Evolutionary conservation across 2,113 vertebrate genomes (phyloP).

Genomic region (Oceanodroma tethys): DNA sequence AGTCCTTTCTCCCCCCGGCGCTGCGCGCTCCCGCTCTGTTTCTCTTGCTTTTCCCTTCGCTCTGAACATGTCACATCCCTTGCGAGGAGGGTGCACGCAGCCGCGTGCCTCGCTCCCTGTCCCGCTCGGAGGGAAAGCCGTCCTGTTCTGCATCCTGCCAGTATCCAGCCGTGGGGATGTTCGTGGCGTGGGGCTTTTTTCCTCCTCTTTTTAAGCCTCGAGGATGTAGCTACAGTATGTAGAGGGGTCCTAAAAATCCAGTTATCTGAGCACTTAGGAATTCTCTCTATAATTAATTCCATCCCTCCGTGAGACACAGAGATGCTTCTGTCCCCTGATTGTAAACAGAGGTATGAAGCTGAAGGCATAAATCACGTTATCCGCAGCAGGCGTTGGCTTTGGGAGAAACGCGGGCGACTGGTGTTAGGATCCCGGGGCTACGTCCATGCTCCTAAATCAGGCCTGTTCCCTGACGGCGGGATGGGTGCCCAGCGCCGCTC

Average conservation of each 20-base stretch:
- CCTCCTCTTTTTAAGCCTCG: not conserved
- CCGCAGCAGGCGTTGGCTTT: not conserved
- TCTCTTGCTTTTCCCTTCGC: not conserved
- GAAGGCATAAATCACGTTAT: not conserved
- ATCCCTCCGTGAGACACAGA: not conserved
- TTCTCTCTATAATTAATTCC: not conserved
- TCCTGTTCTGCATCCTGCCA: not conserved
- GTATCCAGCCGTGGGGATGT: not conserved
- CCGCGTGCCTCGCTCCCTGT: accelerated
- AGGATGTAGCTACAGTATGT: not conserved
- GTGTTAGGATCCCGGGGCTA: not conserved
- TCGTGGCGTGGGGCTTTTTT: not conserved
- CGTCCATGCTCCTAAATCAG: not conserved
- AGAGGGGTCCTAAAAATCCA: not conserved
- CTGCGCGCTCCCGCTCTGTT: not conserved
- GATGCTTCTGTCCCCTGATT: not conserved
- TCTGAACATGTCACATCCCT: not conserved
- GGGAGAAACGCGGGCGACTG: accelerated
- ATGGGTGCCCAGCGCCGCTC: accelerated
- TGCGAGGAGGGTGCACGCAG: not conserved
- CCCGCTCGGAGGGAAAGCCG: not conserved
- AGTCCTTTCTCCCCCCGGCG: not conserved
- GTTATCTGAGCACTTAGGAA: not conserved
- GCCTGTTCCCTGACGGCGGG: not conserved
- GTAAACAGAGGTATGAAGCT: not conserved